These are phyloP conservation scores for Pseudonaja textilis DNA, from an alignment of 2,113 vertebrate species.

Conservation along the genomic window DNA sequence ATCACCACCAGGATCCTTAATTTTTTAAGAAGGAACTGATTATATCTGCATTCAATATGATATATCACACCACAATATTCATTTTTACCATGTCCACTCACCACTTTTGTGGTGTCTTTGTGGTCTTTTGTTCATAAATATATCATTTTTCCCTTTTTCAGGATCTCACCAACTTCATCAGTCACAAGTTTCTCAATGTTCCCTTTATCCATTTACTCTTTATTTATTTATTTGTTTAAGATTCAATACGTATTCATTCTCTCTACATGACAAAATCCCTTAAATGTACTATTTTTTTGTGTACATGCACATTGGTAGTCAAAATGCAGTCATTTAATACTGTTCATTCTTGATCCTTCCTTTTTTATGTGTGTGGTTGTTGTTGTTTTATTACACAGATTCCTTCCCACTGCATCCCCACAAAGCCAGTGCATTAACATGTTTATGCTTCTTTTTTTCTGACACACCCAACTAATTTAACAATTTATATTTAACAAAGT, in stretches of 20 bases:
- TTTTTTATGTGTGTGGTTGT: background rate
- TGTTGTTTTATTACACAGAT: background rate
- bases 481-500: background rate
- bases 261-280: background rate
- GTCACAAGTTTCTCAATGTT: background rate
- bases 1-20: background rate
- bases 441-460: background rate
- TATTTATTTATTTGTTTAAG: background rate
- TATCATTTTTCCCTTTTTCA: background rate
- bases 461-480: background rate
- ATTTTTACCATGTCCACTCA: background rate
- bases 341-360: background rate
- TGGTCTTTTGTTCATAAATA: background rate
- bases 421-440: background rate
- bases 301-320: background rate
- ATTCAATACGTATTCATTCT: background rate
- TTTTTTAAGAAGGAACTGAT: conserved; percentile 47
- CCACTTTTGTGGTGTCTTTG: background rate
- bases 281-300: background rate
- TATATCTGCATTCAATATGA: conserved; percentile 26
- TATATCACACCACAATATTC: background rate
- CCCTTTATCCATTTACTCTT: background rate
- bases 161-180: background rate
- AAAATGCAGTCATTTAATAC: background rate
- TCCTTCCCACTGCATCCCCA: background rate